Evolutionary conservation across 2,797 vertebrate species (phyloP).

Genomic region (Enteromius treurensis): DNA sequence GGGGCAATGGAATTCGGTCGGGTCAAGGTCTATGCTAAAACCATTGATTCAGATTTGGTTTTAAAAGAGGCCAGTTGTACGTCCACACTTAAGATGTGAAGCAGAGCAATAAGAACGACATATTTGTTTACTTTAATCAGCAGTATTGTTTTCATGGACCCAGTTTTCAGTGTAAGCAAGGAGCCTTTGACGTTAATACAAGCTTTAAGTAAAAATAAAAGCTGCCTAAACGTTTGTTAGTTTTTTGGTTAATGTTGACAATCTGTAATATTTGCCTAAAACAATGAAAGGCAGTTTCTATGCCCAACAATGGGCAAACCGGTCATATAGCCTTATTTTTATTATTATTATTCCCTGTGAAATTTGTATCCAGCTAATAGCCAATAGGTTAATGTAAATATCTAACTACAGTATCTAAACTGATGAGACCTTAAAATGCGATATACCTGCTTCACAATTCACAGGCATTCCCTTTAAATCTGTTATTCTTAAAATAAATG

Average conservation of each 20-base stretch:
- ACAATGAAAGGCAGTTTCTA: background rate
- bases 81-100: background rate
- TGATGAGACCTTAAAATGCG: background rate
- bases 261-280: background rate
- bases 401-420: background rate
- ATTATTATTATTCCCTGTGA: background rate
- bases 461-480: background rate
- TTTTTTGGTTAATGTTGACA: background rate
- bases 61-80: background rate
- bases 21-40: conserved; percentile 7
- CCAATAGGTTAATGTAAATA: background rate
- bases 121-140: background rate
- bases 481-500: background rate
- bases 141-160: background rate
- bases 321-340: background rate
- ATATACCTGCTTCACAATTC: background rate
- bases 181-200: background rate
- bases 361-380: background rate
- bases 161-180: background rate
- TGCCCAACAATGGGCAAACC: background rate
- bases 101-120: background rate
- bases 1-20: background rate
- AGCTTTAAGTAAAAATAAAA: background rate
- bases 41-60: background rate
- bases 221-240: background rate